Evolutionary conservation across 2,113 vertebrate species (phyloP).

Genomic region (Callopanchax toddi): DNA sequence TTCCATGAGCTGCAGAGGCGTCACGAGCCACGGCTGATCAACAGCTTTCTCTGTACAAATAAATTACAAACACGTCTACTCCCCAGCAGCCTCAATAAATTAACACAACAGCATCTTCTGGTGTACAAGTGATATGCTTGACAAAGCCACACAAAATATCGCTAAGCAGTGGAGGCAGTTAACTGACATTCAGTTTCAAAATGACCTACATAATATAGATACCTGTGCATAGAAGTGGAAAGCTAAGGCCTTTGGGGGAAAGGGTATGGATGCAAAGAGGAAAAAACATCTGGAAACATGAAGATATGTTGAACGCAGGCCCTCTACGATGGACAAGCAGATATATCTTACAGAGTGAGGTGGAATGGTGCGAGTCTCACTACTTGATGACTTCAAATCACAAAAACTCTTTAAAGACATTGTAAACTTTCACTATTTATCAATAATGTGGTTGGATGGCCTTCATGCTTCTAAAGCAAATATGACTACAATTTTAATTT

Average conservation of each 20-base stretch:
- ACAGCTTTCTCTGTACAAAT: slow-evolving; percentile 71
- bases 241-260: slow-evolving; percentile 70
- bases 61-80: slow-evolving; percentile 60
- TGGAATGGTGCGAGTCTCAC: slow-evolving; percentile 1
- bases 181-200: slow-evolving; percentile 63
- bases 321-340: slow-evolving; percentile 10
- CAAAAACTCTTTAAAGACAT: slow-evolving; percentile 21
- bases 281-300: slow-evolving; percentile 33
- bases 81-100: slow-evolving; percentile 71
- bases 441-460: slow-evolving; percentile 10
- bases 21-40: slow-evolving; percentile 72
- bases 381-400: slow-evolving; percentile 11
- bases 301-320: slow-evolving; percentile 24
- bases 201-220: slow-evolving; percentile 53
- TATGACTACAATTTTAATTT: slow-evolving; percentile 24
- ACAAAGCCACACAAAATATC: slow-evolving; percentile 59
- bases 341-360: slow-evolving; percentile 33
- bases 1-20: slow-evolving; percentile 37
- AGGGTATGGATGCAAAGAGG: slow-evolving; percentile 19
- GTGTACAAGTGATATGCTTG: slow-evolving; percentile 56
- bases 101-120: slow-evolving; percentile 68
- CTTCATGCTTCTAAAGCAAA: slow-evolving; percentile 47
- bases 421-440: slow-evolving; percentile 12
- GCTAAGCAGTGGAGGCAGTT: slow-evolving; percentile 63
- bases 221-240: slow-evolving; percentile 80